Evolutionary conservation across 2,888 invertebrate genomes (phyloP).

Genomic region (Drosophila nr. perissopoda): DNA sequence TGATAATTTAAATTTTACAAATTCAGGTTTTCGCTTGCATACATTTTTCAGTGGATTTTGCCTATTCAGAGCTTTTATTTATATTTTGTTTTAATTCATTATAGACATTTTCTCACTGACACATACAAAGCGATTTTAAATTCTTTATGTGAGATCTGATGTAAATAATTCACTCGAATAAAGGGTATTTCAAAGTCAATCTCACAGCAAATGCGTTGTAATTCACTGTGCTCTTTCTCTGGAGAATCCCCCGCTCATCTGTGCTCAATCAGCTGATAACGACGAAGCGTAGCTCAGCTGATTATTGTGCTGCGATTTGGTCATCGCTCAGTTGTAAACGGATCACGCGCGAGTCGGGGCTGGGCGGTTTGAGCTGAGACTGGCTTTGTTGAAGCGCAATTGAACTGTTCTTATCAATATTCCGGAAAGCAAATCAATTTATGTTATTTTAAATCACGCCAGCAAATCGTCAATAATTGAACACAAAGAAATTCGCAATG

Average conservation of each 20-base stretch:
- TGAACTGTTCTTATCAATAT: constrained; percentile 57
- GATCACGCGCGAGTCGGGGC: constrained; percentile 37
- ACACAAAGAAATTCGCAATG: constrained; percentile 52
- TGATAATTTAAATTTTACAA: neutral
- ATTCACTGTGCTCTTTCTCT: constrained; percentile 9
- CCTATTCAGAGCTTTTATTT: neutral
- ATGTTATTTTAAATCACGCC: constrained; percentile 35
- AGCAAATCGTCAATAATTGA: constrained; percentile 15
- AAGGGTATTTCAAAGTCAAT: constrained; percentile 34
- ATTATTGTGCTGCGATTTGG: constrained; percentile 28
- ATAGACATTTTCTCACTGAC: neutral
- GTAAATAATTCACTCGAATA: neutral
- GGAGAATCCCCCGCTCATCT: constrained; percentile 4
- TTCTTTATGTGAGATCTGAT: neutral
- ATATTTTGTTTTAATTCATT: neutral
- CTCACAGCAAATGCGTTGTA: neutral
- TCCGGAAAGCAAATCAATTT: constrained; percentile 32
- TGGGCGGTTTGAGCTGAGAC: constrained; percentile 9
- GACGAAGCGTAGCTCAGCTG: constrained; percentile 38
- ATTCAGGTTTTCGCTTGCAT: neutral
- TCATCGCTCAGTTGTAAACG: constrained; percentile 50
- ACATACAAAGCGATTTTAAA: neutral
- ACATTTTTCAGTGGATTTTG: neutral
- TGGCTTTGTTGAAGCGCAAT: constrained; percentile 24
- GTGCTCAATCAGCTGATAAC: constrained; percentile 55